phyloP scores from a whole-genome alignment of 92 coral and sea anemone genomes.

The Zoanthus gigantus region DNA sequence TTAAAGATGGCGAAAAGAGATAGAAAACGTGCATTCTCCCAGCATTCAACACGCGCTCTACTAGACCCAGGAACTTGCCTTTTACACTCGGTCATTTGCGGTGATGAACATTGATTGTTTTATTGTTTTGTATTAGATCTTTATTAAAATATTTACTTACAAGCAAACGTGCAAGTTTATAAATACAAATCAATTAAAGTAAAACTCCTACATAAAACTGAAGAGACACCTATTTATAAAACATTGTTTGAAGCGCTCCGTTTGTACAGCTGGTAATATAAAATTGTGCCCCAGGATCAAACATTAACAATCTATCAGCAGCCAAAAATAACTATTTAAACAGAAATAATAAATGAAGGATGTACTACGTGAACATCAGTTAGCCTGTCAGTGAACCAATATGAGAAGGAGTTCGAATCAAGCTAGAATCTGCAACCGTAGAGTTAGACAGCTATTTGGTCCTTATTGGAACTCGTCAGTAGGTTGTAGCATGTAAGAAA shows the following conservation, averaged over 20 bases:
- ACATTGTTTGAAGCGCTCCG: too few species aligned
- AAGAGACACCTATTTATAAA: too few species aligned
- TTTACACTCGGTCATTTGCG: conserved; percentile 1
- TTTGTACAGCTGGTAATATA: too few species aligned
- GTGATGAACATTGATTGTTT: too few species aligned
- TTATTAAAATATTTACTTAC: too few species aligned
- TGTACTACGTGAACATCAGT: neutral
- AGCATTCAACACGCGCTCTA: conserved; percentile 66
- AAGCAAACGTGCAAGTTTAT: too few species aligned
- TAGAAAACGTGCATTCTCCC: conserved; percentile 78
- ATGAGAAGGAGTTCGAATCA: neutral
- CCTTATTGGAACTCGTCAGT: neutral
- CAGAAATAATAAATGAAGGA: neutral
- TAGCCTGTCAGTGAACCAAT: neutral
- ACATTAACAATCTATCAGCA: neutral
- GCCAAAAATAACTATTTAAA: neutral
- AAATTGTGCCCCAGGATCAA: neutral
- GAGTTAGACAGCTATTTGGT: neutral
- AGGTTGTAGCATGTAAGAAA: neutral
- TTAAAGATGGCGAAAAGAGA: conserved; percentile 92
- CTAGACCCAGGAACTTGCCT: conserved; percentile 63
- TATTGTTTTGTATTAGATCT: too few species aligned
- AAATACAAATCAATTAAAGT: too few species aligned
- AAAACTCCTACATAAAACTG: too few species aligned
- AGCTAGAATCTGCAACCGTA: neutral